Base-by-base conservation (phyloP, 2,797 vertebrate species). In the Melanotaenia maccullochi region DNA sequence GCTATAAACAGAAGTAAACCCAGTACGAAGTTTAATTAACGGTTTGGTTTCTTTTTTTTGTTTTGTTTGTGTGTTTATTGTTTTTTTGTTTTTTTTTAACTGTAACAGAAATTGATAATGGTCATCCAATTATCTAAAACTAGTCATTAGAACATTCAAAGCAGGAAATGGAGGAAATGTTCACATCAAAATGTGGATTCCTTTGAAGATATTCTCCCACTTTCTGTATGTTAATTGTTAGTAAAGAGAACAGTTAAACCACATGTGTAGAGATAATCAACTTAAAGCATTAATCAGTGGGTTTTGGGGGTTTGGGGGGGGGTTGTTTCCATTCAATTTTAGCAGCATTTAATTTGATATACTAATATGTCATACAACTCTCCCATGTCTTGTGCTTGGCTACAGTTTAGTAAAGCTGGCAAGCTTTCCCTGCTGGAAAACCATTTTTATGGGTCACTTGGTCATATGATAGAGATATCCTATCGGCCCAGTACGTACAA, bases 401-500 rank as follows among this genome's bases (percentile, higher is more conserved):
- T 67, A 61, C 9, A 20, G 38, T 28, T 24, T 12, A 25, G 49
- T 14, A 16, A 61, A n/a, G 51, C 51, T 66, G 52, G 22, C 0
- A 25, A 36, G 63, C 12, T n/a, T 51, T 54, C 3, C 51, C 44
- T 61, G 38, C 11, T 42, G 51, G 60, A 40, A 57, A 68, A 16
- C 56, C 8, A 4, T 54, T 20, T 72, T 76, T 69, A 32, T 73
- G 32, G 78, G 74, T 86, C 60, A 79, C 67, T 78, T 22, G 47
- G 71, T 89, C 59, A 70, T 36, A 64, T 56, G 51, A 79, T 67
- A 20, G 72, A 42, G 47, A 76, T 68, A 63, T 67, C 40, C 54
- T 33, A 80, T 74, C 74, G 67, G 20, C 13, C 20, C 40, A 56
- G 33, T 69, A 57, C 69, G 70, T 49, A 52, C 30, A 82, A 78